Evolutionary conservation across 2,113 vertebrate genomes (phyloP), one percentile per base, ranked within the genome.

Genomic region (Dipodomys stephensi): DNA sequence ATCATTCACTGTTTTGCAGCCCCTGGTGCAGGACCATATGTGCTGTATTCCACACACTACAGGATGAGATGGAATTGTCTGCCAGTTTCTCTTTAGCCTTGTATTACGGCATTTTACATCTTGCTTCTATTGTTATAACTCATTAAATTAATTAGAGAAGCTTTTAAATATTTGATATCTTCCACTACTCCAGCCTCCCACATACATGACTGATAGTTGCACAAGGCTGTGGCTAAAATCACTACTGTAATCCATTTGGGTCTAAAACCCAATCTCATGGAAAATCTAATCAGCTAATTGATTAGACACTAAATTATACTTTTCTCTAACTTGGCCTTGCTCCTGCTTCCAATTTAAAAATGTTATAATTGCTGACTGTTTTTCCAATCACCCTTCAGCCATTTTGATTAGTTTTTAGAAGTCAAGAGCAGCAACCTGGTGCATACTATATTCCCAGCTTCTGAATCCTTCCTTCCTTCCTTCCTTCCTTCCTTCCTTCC

Each of bases 201-300:
- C 53, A 57, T 69, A 78, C 35, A 92, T 74, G 90, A 86, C 78
- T 93, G 35, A 77, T 94, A 85, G 89, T 88, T 96, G 88, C 96
- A 97, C 92, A 53, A 97, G n/a, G 20, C 62, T 95, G 15, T 69
- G 92, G 94, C 94, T 53, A 92, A 77, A 80, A 97, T 96, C 96
- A 95, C 19, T 83, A 96, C 13, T 81, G 83, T 57, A 96, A 96
- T 98, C 95, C 85, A 94, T 97, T 96, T 92, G 82, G 73, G 28
- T 78, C 65, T 97, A 86, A 92, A 93, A 97, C 73, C 92, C 97
- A 97, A 95, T 97, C 93, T 98, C 73, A 97, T 0, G 39, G 93
- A 97, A 98, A 98, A 98, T 97, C 97, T 89, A 97, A 93, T 97
- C 97, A 97, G 90, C 95, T 97, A 97, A 97, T 96, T 97, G 97